A percentile compares a stretch with the other conserved stretches of the same genome.
These are phyloP conservation scores for Mizuhopecten yessoensis DNA, from an alignment of 1,140 invertebrate species.

Conservation along the genomic window DNA sequence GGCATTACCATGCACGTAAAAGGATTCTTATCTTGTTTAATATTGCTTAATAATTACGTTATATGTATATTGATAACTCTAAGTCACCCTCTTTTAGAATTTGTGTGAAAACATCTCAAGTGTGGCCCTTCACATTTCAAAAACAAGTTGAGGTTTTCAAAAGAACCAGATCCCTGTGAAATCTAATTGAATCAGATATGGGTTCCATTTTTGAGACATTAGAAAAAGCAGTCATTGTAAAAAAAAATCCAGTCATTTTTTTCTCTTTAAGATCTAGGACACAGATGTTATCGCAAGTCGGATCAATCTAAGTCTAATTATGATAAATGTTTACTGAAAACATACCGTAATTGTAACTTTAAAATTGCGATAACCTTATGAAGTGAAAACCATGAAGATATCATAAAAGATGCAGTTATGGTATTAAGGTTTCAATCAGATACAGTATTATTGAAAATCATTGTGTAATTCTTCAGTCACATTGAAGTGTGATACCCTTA, in stretches of 20 bases:
- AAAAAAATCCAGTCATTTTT: not conserved
- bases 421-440: not conserved
- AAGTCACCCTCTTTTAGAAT: not conserved
- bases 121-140: conserved; percentile 24
- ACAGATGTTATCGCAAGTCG: not conserved
- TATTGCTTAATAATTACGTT: conserved; percentile 27
- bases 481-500: not conserved
- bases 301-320: not conserved
- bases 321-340: not conserved
- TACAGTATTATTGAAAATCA: not conserved
- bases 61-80: not conserved
- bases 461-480: not conserved
- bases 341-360: not conserved
- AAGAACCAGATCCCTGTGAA: conserved; percentile 9
- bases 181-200: not conserved
- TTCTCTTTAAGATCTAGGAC: not conserved
- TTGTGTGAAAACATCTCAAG: not conserved
- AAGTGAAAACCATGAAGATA: not conserved
- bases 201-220: not conserved
- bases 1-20: conserved; percentile 15
- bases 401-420: not conserved
- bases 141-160: not conserved
- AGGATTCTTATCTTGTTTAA: not conserved
- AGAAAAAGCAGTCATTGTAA: not conserved
- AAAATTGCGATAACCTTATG: not conserved